Evolutionary conservation across 2,113 vertebrate genomes (phyloP).

Genomic region (Sinocyclocheilus rhinocerous): DNA sequence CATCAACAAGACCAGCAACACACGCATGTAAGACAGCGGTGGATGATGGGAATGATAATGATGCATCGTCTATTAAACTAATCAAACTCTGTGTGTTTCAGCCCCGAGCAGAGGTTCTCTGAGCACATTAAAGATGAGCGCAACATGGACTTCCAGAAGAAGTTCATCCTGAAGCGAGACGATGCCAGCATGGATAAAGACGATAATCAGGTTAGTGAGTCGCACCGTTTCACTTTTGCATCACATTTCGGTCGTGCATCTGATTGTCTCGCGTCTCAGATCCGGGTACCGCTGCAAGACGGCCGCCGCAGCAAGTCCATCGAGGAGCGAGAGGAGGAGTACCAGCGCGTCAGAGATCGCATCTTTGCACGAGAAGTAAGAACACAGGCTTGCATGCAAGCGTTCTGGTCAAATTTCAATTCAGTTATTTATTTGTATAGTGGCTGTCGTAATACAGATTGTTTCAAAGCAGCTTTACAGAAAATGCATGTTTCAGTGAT

Average conservation of each 20-base stretch:
- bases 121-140: constrained; percentile 99
- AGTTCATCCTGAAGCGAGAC: constrained; percentile 96
- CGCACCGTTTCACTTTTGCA: neutral
- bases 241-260: neutral
- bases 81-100: constrained; percentile 56
- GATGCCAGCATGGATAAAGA: constrained; percentile 98
- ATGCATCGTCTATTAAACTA: neutral
- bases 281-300: constrained; percentile 97
- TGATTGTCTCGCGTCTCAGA: constrained; percentile 74
- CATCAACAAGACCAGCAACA: constrained; percentile 99
- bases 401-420: too few species aligned
- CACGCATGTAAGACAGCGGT: constrained; percentile 86
- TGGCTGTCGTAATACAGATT: too few species aligned
- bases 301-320: constrained; percentile 98
- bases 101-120: constrained; percentile 97
- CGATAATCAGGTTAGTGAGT: constrained; percentile 88
- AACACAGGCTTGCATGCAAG: neutral
- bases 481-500: too few species aligned
- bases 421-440: too few species aligned
- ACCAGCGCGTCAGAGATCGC: constrained; percentile 96
- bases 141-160: constrained; percentile 94
- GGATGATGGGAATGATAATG: too few species aligned
- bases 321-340: constrained; percentile 97
- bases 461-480: too few species aligned
- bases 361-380: constrained; percentile 98